A percentile compares a stretch with the other conserved stretches of the same genome.
These are phyloP conservation scores for Machaerirhynchus nigripectus DNA, from an alignment of 2,113 vertebrate species.

Conservation along the genomic window DNA sequence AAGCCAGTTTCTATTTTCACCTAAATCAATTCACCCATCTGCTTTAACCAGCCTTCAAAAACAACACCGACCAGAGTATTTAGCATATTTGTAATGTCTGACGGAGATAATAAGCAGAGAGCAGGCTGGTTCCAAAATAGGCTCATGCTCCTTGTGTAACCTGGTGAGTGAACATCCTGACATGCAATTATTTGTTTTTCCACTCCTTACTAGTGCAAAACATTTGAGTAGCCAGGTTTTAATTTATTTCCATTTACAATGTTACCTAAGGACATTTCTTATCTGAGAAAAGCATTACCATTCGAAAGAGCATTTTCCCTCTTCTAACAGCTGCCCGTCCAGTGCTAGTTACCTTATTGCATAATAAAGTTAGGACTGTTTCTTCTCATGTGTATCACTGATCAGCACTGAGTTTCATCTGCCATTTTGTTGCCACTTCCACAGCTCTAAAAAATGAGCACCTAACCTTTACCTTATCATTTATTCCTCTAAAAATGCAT, in stretches of 20 bases:
- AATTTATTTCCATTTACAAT: constrained; percentile 55
- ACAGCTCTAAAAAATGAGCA: constrained; percentile 6
- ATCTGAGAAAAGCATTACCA: constrained; percentile 33
- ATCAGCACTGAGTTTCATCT: constrained; percentile 22
- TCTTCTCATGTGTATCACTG: constrained; percentile 11
- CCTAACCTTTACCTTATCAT: constrained; percentile 30
- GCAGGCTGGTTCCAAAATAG: constrained; percentile 11
- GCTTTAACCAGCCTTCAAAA: constrained; percentile 9
- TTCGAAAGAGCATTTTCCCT: background rate
- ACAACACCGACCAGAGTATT: background rate
- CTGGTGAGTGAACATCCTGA: constrained; percentile 33
- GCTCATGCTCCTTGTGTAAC: constrained; percentile 23
- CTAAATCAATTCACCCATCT: background rate
- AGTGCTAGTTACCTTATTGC: background rate
- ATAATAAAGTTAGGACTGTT: constrained; percentile 12
- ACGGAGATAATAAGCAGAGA: background rate
- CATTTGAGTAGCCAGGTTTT: constrained; percentile 24
- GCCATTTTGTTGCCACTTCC: constrained; percentile 8
- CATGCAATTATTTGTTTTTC: constrained; percentile 32
- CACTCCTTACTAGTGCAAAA: background rate
- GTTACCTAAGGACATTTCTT: constrained; percentile 54
- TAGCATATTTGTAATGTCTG: constrained; percentile 19
- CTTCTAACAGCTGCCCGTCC: background rate
- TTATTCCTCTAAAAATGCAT: constrained; percentile 15
- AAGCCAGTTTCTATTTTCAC: constrained; percentile 29